Evolutionary conservation across 37 sponge, comb jelly and placozoan species (phyloP).

Genomic region (Geodia barretti): DNA sequence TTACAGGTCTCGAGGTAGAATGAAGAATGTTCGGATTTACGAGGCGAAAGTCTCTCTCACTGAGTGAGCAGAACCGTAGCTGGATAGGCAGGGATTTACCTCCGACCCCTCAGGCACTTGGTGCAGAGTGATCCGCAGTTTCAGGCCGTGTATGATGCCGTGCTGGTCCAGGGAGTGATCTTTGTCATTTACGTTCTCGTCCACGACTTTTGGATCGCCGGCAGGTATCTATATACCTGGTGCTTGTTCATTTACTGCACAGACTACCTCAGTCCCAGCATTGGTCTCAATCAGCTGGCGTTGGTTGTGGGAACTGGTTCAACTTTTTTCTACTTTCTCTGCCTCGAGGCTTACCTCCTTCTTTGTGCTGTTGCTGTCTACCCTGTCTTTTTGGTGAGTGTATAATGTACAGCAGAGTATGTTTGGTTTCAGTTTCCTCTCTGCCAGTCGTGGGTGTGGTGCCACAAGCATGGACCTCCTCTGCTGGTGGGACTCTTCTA

Average conservation of each 20-base stretch:
- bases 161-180: conserved; percentile 15
- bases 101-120: conserved; percentile 10
- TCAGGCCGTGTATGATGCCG: conserved; percentile 38
- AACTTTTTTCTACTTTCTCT: background rate
- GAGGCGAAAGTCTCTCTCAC: too few species aligned
- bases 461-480: too few species aligned
- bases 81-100: too few species aligned
- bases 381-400: conserved; percentile 24
- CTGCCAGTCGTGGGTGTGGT: too few species aligned
- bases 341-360: conserved; percentile 5
- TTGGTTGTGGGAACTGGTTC: background rate
- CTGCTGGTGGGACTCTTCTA: too few species aligned
- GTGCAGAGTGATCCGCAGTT: conserved; percentile 2
- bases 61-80: too few species aligned
- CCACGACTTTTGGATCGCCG: conserved; percentile 18
- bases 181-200: conserved; percentile 11
- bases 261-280: background rate
- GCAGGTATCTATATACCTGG: conserved; percentile 18
- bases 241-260: background rate
- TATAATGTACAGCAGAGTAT: background rate
- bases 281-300: background rate
- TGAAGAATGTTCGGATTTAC: too few species aligned
- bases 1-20: too few species aligned
- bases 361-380: conserved; percentile 2
- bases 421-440: too few species aligned